Evolutionary conservation across 2,113 vertebrate species (phyloP).

Genomic region (Rhinopomastus cyanomelas): DNA sequence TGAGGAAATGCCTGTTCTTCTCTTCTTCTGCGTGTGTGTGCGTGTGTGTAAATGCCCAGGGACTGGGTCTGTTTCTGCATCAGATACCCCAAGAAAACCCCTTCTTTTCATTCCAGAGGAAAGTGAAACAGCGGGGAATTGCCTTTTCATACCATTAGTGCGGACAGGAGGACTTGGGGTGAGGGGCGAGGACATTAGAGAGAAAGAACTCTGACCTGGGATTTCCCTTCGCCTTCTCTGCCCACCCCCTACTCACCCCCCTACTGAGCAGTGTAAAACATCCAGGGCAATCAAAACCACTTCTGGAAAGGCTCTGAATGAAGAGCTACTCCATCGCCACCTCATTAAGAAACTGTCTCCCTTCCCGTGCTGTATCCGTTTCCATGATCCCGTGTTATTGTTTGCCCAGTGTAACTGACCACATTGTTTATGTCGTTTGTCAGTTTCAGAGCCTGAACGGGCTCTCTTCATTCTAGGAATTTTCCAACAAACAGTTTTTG

Average conservation of each 20-base stretch:
- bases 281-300: neutral
- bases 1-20: constrained; percentile 46
- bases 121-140: neutral
- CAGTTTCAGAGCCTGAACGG: neutral
- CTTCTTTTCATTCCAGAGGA: neutral
- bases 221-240: neutral
- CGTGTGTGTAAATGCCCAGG: neutral
- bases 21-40: neutral
- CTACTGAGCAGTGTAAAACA: neutral
- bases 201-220: constrained; percentile 3
- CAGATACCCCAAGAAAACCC: neutral
- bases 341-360: constrained; percentile 24
- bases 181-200: neutral
- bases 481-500: neutral
- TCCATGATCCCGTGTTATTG: neutral
- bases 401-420: constrained; percentile 23
- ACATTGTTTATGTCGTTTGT: constrained; percentile 50
- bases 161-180: neutral
- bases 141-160: neutral
- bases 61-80: neutral
- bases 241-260: neutral
- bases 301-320: neutral
- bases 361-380: constrained; percentile 40
- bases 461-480: constrained; percentile 5
- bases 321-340: neutral